Evolutionary conservation across 2,888 invertebrate genomes (phyloP).

Genomic region (Eilema caniola): DNA sequence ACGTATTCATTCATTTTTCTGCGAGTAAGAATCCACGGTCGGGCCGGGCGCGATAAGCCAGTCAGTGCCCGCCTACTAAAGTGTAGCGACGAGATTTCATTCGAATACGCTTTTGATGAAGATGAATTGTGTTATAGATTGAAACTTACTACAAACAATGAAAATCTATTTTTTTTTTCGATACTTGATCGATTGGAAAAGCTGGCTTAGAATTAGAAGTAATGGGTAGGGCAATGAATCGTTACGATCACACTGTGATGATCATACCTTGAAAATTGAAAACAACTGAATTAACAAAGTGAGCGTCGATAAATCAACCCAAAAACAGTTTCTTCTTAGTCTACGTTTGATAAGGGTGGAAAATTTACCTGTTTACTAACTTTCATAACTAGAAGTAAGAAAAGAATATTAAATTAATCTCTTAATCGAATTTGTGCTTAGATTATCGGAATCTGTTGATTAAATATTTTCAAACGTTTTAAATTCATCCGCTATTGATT

Average conservation of each 20-base stretch:
- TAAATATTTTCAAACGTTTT: constrained; percentile 1
- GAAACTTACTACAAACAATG: constrained; percentile 21
- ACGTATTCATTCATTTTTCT: constrained; percentile 56
- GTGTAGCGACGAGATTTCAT: constrained; percentile 39
- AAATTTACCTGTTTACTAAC: neutral
- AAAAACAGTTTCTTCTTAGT: neutral
- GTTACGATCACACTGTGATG: too few relatives aligned
- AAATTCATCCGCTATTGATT: neutral
- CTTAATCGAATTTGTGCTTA: neutral
- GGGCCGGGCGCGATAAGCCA: constrained; percentile 50
- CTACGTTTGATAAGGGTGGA: neutral
- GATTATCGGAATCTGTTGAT: neutral
- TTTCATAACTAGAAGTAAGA: neutral
- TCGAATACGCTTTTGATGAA: constrained; percentile 49
- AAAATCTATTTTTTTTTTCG: too few relatives aligned
- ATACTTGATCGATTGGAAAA: neutral
- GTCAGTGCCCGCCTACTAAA: constrained; percentile 37
- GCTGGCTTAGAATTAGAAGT: neutral
- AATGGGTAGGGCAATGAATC: too few relatives aligned
- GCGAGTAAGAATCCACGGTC: constrained; percentile 41
- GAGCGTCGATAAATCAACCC: neutral
- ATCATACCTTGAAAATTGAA: too few relatives aligned
- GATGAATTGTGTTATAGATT: constrained; percentile 40
- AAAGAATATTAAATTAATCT: neutral
- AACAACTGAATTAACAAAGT: neutral